Evolutionary conservation across 2,797 vertebrate species (phyloP), one percentile per base, ranked within the genome.

Genomic region (Esox lucius): DNA sequence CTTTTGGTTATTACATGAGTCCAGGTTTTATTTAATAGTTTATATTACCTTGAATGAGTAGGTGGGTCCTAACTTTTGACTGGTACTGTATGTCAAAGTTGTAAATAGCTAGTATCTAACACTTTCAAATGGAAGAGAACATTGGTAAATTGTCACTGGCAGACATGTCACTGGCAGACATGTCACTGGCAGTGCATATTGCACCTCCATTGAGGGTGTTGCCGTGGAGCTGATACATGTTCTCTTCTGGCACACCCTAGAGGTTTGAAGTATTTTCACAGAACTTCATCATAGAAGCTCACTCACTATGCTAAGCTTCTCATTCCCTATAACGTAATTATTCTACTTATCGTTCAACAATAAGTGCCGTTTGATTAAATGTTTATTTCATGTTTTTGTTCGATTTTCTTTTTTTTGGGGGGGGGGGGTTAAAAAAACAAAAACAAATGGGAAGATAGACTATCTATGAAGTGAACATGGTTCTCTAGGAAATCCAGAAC

Each of bases 91-190:
- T 76, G 85, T 88, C 26, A 0, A 84, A 76, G 74, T 83, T 87
- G 87, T 91, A 89, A 86, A 90, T 90, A 90, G 72, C 73, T 84
- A 78, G 73, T 80, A 79, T 79, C 80, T 83, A 71, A 83, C 74
- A 77, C 71, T 75, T 46, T 19, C 11, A 61, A 61, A 61, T 24
- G 56, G 56, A 61, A 61, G 56, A 61, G 11, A 61, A 66, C 16
- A 7, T 31, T 53, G 48, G 49, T 80, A 68, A 77, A 79, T 76
- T 70, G 26, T 46, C 42, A 2, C 9, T 46, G 42, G 6, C 42
- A 11, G 42, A 46, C 42, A 46, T 84, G 77, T 87, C 81, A 75
- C 85, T 76, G 73, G 71, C 84, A 11, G 42, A 46, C 42, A 46
- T 84, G 77, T 87, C 81, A 75, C 85, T 76, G 73, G 71, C 84